phyloP scores from a whole-genome alignment of 2,113 vertebrate species.

The Lota lota region DNA sequence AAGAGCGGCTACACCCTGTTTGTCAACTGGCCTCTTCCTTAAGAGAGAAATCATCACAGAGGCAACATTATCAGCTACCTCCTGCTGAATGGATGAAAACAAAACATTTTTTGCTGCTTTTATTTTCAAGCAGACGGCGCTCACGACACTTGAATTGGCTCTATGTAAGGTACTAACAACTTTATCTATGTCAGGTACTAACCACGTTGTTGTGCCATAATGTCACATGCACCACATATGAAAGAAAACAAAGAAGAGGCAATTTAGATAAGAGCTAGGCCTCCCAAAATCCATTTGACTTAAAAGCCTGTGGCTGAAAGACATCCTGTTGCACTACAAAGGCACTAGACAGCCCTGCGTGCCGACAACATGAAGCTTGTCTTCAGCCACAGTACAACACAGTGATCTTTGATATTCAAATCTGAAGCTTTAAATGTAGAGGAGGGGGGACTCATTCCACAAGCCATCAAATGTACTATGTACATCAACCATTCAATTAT shows the following conservation, averaged over 20 bases:
- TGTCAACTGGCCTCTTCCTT: no score
- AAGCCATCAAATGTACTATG: slow-evolving; percentile 17
- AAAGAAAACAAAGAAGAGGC: slow-evolving; percentile 11
- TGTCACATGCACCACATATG: neutral
- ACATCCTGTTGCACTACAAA: slow-evolving; percentile 56
- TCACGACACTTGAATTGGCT: no score
- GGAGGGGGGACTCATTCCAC: slow-evolving; percentile 21
- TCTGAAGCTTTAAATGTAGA: slow-evolving; percentile 30
- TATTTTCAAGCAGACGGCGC: no score
- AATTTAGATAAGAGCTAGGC: slow-evolving; percentile 15
- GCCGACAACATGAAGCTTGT: slow-evolving; percentile 34
- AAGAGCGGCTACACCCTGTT: no score
- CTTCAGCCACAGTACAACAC: slow-evolving; percentile 19
- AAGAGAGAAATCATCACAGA: no score
- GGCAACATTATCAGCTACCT: no score
- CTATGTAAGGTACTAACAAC: no score
- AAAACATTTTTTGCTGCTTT: no score
- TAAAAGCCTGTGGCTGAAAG: slow-evolving; percentile 46
- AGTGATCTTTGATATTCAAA: slow-evolving; percentile 57
- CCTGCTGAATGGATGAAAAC: no score
- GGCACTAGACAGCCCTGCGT: slow-evolving; percentile 44
- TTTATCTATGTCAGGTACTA: neutral
- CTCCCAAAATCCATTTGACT: slow-evolving; percentile 33
- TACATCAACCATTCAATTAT: no score
- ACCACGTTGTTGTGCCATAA: slow-evolving; percentile 25